Percentiles rank a stretch among this genome's conserved stretches.
These are phyloP conservation scores for Epistrophe grossulariae DNA, from an alignment of 2,888 invertebrate species.

Conservation along the genomic window DNA sequence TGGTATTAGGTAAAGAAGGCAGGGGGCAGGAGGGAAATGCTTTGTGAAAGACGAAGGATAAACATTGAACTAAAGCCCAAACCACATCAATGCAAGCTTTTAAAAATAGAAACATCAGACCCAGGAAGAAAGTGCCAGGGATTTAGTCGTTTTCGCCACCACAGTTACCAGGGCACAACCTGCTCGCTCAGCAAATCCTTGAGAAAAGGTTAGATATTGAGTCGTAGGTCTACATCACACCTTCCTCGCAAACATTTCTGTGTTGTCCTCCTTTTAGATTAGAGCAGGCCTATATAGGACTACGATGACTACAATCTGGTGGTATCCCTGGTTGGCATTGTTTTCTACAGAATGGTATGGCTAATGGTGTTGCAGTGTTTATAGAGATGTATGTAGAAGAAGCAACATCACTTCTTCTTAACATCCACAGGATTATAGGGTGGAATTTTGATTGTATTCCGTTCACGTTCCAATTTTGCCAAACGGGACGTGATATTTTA, in stretches of 20 bases:
- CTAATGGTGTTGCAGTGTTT: background rate
- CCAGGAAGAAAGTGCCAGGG: conserved; percentile 61
- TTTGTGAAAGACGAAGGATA: conserved; percentile 23
- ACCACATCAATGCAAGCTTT: conserved; percentile 52
- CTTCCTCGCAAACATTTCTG: conserved; percentile 33
- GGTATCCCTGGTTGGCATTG: conserved; percentile 12
- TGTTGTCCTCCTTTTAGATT: conserved; percentile 26
- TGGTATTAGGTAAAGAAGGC: too few relatives aligned
- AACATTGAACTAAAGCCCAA: conserved; percentile 44
- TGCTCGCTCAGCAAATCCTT: conserved; percentile 51
- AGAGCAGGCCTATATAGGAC: conserved; percentile 28
- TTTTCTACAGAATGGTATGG: background rate
- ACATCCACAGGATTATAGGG: conserved; percentile 29
- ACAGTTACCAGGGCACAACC: conserved; percentile 20
- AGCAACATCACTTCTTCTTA: conserved; percentile 23
- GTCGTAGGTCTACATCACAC: conserved; percentile 51
- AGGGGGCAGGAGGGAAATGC: background rate
- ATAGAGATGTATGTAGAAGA: conserved; percentile 11
- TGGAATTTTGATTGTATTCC: conserved; percentile 66
- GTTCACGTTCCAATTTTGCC: conserved; percentile 62
- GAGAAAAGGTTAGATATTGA: conserved; percentile 61
- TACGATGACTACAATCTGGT: conserved; percentile 6
- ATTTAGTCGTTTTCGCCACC: conserved; percentile 22
- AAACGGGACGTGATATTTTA: conserved; percentile 70
- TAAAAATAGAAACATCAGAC: conserved; percentile 71